A percentile compares a stretch with the other conserved stretches of the same genome.
phyloP scores from a whole-genome alignment of 2,888 invertebrate species.

The Glyphotaelius pellucidus region DNA sequence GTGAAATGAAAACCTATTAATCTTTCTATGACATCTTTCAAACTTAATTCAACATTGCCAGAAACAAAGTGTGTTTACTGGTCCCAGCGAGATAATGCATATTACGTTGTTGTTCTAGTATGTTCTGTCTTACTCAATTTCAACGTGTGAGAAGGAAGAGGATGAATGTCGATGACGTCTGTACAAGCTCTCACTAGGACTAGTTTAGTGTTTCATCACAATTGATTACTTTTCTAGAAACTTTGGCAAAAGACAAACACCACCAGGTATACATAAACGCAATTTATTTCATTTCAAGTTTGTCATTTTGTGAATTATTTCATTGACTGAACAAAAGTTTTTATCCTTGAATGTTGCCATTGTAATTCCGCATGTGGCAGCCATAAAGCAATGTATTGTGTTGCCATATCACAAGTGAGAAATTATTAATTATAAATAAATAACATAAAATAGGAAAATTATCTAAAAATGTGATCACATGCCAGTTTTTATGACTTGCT shows the following conservation, averaged over 20 bases:
- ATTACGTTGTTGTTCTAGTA: no score
- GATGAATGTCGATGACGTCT: no score
- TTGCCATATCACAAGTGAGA: slow-evolving; percentile 54
- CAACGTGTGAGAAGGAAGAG: no score
- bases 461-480: slow-evolving; percentile 59
- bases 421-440: slow-evolving; percentile 16
- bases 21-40: neutral
- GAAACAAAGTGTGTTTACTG: neutral
- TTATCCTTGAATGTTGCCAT: slow-evolving; percentile 18
- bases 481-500: slow-evolving; percentile 61
- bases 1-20: neutral
- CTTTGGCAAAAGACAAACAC: neutral
- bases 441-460: slow-evolving; percentile 35
- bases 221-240: neutral
- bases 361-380: slow-evolving; percentile 22
- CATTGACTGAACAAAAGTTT: neutral
- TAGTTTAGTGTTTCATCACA: neutral
- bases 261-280: neutral
- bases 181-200: neutral
- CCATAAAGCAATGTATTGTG: slow-evolving; percentile 19
- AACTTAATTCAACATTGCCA: neutral
- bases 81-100: no score
- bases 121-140: no score
- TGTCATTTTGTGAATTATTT: neutral
- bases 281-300: neutral